Evolutionary conservation across 2,113 vertebrate genomes (phyloP).

Genomic region (Scomber japonicus): DNA sequence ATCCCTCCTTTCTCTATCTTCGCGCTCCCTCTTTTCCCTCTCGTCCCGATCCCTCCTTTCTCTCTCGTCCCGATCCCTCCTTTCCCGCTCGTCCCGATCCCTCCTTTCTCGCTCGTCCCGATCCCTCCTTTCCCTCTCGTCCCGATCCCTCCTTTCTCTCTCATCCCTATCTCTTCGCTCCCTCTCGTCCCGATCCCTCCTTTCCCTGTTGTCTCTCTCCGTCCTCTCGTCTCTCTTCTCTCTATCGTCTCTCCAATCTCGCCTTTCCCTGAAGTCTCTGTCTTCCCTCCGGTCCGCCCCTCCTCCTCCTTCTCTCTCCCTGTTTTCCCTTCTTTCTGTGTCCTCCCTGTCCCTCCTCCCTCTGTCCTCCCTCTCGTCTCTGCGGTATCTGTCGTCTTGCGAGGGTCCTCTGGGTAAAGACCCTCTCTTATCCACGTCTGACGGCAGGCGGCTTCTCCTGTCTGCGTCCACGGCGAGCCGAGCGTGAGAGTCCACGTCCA

Average conservation of each 20-base stretch:
- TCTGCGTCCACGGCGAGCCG: constrained; percentile 69
- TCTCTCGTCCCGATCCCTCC: constrained; percentile 14
- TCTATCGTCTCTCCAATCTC: constrained; percentile 47
- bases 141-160: constrained; percentile 30
- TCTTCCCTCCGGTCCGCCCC: constrained; percentile 39
- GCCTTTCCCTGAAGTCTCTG: constrained; percentile 56
- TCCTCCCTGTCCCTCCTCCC: constrained; percentile 58
- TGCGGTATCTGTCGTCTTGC: constrained; percentile 68
- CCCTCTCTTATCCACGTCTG: constrained; percentile 68
- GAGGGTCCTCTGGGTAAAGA: constrained; percentile 65
- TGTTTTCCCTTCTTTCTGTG: constrained; percentile 58
- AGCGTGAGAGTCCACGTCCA: constrained; percentile 82
- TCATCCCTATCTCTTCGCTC: constrained; percentile 41
- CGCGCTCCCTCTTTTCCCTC: constrained; percentile 25
- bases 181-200: constrained; percentile 34
- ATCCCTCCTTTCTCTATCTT: constrained; percentile 31
- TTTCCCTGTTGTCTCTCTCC: constrained; percentile 44
- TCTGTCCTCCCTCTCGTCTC: constrained; percentile 67
- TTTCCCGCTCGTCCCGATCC: constrained; percentile 8
- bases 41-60: constrained; percentile 29
- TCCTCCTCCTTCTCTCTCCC: constrained; percentile 51
- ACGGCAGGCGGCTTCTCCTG: constrained; percentile 62
- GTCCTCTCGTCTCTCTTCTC: constrained; percentile 54
- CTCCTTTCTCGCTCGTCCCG: neutral
- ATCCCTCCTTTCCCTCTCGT: constrained; percentile 18